A percentile compares a stretch with the other conserved stretches of the same genome.
phyloP scores from a whole-genome alignment of 2,113 vertebrate species.

The Phaethon lepturus region DNA sequence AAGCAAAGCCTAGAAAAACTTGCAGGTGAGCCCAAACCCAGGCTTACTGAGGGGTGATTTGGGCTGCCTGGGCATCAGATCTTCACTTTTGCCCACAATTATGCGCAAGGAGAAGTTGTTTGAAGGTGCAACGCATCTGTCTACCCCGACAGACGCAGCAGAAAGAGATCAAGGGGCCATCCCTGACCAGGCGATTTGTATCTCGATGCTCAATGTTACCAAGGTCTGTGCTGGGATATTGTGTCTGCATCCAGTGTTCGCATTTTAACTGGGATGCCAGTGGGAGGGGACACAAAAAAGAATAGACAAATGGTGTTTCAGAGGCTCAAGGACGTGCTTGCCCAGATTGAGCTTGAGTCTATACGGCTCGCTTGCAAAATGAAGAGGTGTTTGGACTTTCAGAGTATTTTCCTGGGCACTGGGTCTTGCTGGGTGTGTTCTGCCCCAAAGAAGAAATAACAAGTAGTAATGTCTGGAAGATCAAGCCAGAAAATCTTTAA shows the following conservation, averaged over 20 bases:
- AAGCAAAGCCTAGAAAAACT: not conserved
- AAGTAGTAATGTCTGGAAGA: constrained; percentile 50
- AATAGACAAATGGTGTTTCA: not conserved
- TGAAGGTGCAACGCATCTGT: not conserved
- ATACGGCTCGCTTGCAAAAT: not conserved
- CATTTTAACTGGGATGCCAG: not conserved
- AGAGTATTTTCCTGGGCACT: constrained; percentile 9
- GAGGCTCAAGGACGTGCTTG: not conserved
- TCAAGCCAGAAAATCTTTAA: constrained; percentile 35
- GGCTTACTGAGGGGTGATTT: not conserved
- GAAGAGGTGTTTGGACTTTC: not conserved
- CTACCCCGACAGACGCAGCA: not conserved
- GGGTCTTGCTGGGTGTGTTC: not conserved
- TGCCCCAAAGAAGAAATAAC: constrained; percentile 33
- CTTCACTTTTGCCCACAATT: not conserved
- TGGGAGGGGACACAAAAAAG: not conserved
- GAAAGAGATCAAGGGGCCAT: not conserved
- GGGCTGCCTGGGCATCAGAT: not conserved
- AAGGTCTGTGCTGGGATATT: not conserved
- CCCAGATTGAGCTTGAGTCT: not conserved
- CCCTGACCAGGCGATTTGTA: fast-evolving
- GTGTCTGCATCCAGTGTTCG: not conserved
- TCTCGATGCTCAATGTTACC: fast-evolving
- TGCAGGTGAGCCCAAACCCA: not conserved
- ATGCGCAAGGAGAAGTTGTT: not conserved